Percentiles rank a stretch among this genome's conserved stretches.
Evolutionary conservation across 1,140 invertebrate genomes (phyloP).

Genomic region (Hylaeus volcanicus): DNA sequence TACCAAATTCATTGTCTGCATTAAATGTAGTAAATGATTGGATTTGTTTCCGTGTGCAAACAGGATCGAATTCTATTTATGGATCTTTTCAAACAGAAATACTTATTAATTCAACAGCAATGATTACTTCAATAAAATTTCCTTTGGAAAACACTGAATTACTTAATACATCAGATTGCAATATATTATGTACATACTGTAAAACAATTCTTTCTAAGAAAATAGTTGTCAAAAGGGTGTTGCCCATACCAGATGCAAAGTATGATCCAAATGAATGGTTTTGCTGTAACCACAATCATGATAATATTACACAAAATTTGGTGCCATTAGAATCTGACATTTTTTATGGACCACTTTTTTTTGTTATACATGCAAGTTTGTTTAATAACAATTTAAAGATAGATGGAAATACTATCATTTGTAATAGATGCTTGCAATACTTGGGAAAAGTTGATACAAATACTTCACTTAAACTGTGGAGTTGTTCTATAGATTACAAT

Average conservation of each 20-base stretch:
- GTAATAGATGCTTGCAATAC: conserved; percentile 71
- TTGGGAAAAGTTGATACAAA: conserved; percentile 65
- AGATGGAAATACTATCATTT: conserved; percentile 60
- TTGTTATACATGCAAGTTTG: conserved; percentile 63
- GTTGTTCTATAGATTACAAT: conserved; percentile 69
- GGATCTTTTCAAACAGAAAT: conserved; percentile 74
- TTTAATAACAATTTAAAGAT: conserved; percentile 67
- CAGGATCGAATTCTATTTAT: conserved; percentile 65
- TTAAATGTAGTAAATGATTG: conserved; percentile 70
- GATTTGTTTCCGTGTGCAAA: conserved; percentile 77
- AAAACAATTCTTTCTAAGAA: conserved; percentile 69
- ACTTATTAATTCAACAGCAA: conserved; percentile 45
- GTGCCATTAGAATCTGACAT: conserved; percentile 70
- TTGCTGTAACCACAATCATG: conserved; percentile 70
- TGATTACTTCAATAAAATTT: conserved; percentile 23
- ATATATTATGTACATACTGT: conserved; percentile 67
- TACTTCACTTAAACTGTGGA: conserved; percentile 74
- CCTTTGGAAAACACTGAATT: conserved; percentile 45
- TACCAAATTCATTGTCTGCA: conserved; percentile 71
- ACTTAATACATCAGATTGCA: conserved; percentile 52
- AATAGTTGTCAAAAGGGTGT: conserved; percentile 66
- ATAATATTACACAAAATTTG: conserved; percentile 54
- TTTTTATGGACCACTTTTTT: conserved; percentile 73
- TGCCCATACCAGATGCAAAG: conserved; percentile 72
- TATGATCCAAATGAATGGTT: conserved; percentile 77